Conservation (phyloP, 2,113 vertebrate genomes). For the Monopterus albus region DNA sequence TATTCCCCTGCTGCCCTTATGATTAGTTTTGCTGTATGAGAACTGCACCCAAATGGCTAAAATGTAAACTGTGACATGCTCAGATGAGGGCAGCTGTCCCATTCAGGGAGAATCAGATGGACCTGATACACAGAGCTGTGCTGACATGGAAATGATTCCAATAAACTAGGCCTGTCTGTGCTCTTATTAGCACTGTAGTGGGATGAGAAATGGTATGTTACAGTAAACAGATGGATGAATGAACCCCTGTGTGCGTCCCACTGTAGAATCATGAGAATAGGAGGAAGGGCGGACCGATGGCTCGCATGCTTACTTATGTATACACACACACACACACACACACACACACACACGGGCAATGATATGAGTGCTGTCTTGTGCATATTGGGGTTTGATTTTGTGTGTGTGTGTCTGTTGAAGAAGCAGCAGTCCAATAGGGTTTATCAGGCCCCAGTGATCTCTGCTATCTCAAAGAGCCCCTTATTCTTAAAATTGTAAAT, state of each 20-base stretch:
- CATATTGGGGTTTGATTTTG: slow-evolving; percentile 26
- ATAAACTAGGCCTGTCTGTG: slow-evolving; percentile 6
- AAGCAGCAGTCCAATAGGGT: slow-evolving; percentile 58
- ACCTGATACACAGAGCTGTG: background rate
- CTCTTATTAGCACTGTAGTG: slow-evolving; percentile 28
- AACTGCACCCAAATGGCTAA: background rate
- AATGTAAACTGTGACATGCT: background rate
- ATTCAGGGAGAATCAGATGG: background rate
- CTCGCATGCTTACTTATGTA: background rate
- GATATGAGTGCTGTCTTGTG: slow-evolving; percentile 37
- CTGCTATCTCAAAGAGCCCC: slow-evolving; percentile 56
- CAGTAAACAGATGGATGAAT: slow-evolving; percentile 59
- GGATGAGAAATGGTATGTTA: slow-evolving; percentile 26
- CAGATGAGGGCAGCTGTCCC: background rate
- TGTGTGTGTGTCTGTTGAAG: slow-evolving; percentile 22
- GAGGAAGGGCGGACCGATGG: background rate
- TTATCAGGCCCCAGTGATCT: slow-evolving; percentile 62
- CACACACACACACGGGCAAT: background rate
- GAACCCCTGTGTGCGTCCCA: slow-evolving; percentile 38
- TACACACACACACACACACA: background rate
- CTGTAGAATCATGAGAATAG: slow-evolving; percentile 5
- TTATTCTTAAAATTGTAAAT: slow-evolving; percentile 67
- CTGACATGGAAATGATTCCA: slow-evolving; percentile 34
- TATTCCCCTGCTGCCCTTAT: background rate
- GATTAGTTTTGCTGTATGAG: background rate